A percentile compares a stretch with the other conserved stretches of the same genome.
Conservation (phyloP, 2,113 vertebrate species). For the Narcine bancroftii region DNA sequence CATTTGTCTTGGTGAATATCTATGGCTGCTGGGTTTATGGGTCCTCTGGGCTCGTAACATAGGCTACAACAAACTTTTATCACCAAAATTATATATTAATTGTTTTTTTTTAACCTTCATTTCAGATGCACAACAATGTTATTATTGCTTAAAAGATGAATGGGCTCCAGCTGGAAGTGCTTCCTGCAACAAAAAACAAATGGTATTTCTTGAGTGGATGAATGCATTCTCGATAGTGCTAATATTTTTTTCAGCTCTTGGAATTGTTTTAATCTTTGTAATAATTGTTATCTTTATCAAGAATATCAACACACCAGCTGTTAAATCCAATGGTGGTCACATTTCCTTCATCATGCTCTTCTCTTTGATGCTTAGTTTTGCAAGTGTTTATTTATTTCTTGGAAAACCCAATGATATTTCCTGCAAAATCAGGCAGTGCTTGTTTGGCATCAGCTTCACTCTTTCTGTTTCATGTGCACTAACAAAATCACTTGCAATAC, state of each 20-base stretch:
- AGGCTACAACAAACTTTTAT: too few species aligned
- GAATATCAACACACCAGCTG: conserved; percentile 63
- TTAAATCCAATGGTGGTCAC: conserved; percentile 68
- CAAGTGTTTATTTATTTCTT: conserved; percentile 68
- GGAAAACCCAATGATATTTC: conserved; percentile 59
- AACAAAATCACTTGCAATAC: conserved; percentile 78
- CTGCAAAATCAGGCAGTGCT: conserved; percentile 67
- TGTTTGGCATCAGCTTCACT: conserved; percentile 76
- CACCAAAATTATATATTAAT: neutral
- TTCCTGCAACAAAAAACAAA: conserved; percentile 56
- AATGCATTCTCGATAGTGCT: conserved; percentile 69
- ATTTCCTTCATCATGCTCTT: conserved; percentile 73
- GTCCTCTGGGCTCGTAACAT: too few species aligned
- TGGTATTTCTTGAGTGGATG: conserved; percentile 64
- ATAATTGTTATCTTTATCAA: conserved; percentile 67
- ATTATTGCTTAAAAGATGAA: conserved; percentile 58
- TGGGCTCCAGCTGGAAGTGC: conserved; percentile 67
- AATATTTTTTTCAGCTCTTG: conserved; percentile 56
- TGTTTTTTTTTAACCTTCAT: conserved; percentile 38
- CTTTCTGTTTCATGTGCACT: conserved; percentile 78
- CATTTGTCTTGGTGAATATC: too few species aligned
- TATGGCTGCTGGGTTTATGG: too few species aligned
- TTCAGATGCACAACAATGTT: conserved; percentile 73
- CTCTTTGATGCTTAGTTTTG: conserved; percentile 67
- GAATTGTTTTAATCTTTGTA: conserved; percentile 58